Evolutionary conservation across 2,888 invertebrate species (phyloP), one percentile per base, ranked within the genome.

Genomic region (Caradrina clavipalpis): DNA sequence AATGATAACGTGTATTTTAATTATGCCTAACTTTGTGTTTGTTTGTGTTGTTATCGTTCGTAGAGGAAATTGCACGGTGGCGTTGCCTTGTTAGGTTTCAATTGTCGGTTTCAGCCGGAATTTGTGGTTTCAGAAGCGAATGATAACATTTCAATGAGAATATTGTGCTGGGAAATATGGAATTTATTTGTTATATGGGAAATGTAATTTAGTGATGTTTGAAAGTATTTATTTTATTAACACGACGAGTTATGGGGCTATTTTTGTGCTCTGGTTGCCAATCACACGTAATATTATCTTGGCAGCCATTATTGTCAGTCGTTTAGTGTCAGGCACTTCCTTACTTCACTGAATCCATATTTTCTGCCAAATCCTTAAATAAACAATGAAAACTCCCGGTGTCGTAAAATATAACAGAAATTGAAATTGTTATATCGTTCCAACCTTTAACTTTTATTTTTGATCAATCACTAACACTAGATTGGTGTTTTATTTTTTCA

Each of bases 1-100:
- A 68, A 68, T 85, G 87, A 85, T 82, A 81, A 70, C 69, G 70
- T 75, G 54, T 60, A 64, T 73, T 69, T 69, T 69, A 80, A 79
- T 80, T 82, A 77, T 65, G 74, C 65, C 45, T 69, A 56, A 31
- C 45, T 70, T 78, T 71, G 53, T 61, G 66, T 61, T 63, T 67
- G 57, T 74, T 73, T 72, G 70, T 75, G 47, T 64, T 73, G 67
- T 78, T 76, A 73, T 73, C 71, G 62, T 60, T 15, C 1, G 39
- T 58, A 1, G 42, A 62, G 79, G 75, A 67, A 70, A 58, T 74
- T 51, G 19, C 35, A 19, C 64, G 69, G 58, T 61, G 47, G 55
- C 51, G 19, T 10, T 22, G 42, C 21, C 50, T 35, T 47, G 49
- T 66, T 57, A 10, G 31, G 56, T 58, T 63, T 21, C 50, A 62